Evolutionary conservation across 1,140 invertebrate genomes (phyloP), one percentile per base, ranked within the genome.

Genomic region (Tribolium castaneum): DNA sequence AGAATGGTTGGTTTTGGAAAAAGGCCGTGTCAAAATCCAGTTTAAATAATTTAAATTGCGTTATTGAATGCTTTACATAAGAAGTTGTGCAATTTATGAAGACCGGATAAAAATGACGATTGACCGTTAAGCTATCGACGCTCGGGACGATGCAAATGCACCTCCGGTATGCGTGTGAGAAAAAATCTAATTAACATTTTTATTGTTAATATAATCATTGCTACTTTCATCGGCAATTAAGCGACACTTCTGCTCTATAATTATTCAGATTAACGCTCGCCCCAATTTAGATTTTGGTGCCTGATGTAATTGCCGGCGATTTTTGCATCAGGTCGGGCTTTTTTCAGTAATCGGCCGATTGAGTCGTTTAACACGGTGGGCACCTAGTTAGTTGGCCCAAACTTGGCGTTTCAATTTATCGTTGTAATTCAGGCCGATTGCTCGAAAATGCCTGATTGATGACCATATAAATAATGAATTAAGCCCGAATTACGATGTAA

Each of bases 401-500:
- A 66, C 34, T 66, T 66, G 59, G 59, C 12, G 59, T 66, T 66
- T 66, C 59, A 66, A 66, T 66, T 66, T 35, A 35, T 25, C 59
- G 56, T 13, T 19, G 16, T 25, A 62, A 25, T 25, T 22, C n/a
- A 66, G 9, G 59, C 5, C 30, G 59, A 66, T 66, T 66, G 35
- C 59, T 10, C 30, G 30, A 66, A 66, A 66, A 66, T 35, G 3
- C 25, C 59, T 66, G 59, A 66, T 66, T 66, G 59, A 66, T 66
- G 59, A 35, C 59, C 59, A 66, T 66, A 66, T 66, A 66, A 66
- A 66, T 66, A 66, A 66, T 66, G 35, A 66, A 66, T 66, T 66
- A 66, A 66, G 59, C 13, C 59, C 7, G 30, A n/a, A 66, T 66
- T 66, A 66, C 59, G 59, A 66, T 66, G 59, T 66, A 66, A 66